Percentiles rank a stretch among this genome's conserved stretches.
These are phyloP conservation scores for Megaustenia siamemsis DNA, from an alignment of 2,888 invertebrate genomes.

Conservation along the genomic window DNA sequence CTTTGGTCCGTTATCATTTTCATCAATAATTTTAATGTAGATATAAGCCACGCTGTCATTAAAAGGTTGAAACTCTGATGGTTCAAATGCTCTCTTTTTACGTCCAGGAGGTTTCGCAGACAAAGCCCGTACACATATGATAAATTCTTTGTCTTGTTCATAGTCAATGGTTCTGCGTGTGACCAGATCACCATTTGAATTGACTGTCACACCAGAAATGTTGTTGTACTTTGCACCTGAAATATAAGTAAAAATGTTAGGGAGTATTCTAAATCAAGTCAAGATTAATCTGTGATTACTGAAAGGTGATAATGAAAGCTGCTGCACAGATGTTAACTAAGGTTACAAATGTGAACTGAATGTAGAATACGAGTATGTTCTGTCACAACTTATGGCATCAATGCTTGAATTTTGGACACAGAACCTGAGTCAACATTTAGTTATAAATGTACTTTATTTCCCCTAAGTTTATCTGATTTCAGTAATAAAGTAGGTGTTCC, in stretches of 20 bases:
- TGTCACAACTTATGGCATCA: too few species aligned
- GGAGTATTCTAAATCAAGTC: too few species aligned
- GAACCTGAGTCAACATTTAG: too few species aligned
- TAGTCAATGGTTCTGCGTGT: constrained; percentile 85
- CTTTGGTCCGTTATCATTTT: constrained; percentile 69
- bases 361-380: too few species aligned
- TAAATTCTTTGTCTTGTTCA: constrained; percentile 86
- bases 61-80: constrained; percentile 18
- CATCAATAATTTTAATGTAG: constrained; percentile 62
- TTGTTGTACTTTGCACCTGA: constrained; percentile 33
- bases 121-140: constrained; percentile 86
- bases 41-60: constrained; percentile 62
- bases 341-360: too few species aligned
- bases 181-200: constrained; percentile 58
- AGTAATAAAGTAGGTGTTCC: too few species aligned
- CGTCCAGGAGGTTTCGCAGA: constrained; percentile 84
- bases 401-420: too few species aligned
- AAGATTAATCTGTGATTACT: too few species aligned
- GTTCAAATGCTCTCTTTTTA: constrained; percentile 56
- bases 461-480: too few species aligned
- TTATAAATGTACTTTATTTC: too few species aligned
- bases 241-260: not conserved
- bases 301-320: too few species aligned
- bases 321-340: too few species aligned
- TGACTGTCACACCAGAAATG: constrained; percentile 37